These are phyloP conservation scores for Neodiprion fabricii DNA, from an alignment of 1,140 invertebrate species.

Conservation along the genomic window DNA sequence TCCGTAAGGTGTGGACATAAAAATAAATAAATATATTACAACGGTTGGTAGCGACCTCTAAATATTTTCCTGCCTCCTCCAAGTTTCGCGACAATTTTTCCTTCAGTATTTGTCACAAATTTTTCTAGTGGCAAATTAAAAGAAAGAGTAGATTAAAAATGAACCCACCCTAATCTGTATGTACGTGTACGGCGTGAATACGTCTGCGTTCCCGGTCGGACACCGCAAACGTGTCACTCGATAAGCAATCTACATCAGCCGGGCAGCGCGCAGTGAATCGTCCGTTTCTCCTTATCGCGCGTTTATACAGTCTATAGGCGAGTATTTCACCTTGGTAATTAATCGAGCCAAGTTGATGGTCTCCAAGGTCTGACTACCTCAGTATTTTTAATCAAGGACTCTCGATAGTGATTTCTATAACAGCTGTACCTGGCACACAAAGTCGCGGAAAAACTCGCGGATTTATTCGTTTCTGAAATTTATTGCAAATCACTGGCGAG, in stretches of 20 bases:
- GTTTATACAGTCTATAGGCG: background rate
- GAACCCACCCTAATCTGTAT: background rate
- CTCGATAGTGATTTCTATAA: background rate
- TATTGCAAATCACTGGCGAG: no score
- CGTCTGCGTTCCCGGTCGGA: background rate
- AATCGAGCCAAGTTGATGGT: background rate
- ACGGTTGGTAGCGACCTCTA: no score
- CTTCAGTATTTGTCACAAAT: no score
- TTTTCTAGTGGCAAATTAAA: no score
- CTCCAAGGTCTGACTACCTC: background rate
- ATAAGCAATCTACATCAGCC: background rate
- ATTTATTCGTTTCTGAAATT: no score
- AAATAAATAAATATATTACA: no score
- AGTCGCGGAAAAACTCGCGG: no score
- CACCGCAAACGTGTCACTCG: background rate
- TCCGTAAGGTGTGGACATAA: no score
- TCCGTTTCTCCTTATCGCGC: background rate
- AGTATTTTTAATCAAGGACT: background rate
- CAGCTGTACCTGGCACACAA: no score
- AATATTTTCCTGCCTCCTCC: no score
- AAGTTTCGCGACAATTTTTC: no score
- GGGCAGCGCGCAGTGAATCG: background rate
- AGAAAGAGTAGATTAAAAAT: no score
- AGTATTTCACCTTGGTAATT: background rate
- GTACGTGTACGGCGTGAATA: background rate